Percentiles rank a stretch among this genome's conserved stretches.
phyloP scores from a whole-genome alignment of 2,113 vertebrate genomes.

The Phoxinus phoxinus region DNA sequence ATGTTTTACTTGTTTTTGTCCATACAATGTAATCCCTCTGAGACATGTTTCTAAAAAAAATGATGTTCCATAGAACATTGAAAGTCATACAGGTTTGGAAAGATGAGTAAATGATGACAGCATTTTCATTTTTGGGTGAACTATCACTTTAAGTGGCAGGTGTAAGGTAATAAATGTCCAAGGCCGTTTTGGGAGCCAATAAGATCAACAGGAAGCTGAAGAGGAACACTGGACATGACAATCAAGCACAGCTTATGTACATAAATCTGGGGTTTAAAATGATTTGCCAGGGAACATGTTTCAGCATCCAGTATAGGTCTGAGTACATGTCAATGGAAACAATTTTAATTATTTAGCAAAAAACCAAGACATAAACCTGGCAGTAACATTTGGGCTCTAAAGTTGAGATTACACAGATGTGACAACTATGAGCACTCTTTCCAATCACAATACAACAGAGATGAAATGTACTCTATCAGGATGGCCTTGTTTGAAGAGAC shows the following conservation, averaged over 20 bases:
- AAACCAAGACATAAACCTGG: slow-evolving; percentile 30
- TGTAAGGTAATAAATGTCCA: neutral
- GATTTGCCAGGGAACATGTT: neutral
- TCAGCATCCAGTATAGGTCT: slow-evolving; percentile 16
- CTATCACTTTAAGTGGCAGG: neutral
- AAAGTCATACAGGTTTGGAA: neutral
- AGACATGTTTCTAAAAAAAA: neutral
- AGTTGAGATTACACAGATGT: slow-evolving; percentile 6
- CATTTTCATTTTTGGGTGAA: neutral
- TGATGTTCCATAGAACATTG: neutral
- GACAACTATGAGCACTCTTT: slow-evolving; percentile 21
- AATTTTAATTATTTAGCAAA: slow-evolving; percentile 42
- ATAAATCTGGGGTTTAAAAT: neutral
- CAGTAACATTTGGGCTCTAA: neutral
- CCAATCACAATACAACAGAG: neutral
- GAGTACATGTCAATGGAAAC: slow-evolving; percentile 42
- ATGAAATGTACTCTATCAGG: slow-evolving; percentile 49
- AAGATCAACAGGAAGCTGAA: neutral
- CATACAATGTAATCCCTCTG: neutral
- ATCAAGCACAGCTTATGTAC: neutral
- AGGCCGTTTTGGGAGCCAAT: neutral
- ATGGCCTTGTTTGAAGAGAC: slow-evolving; percentile 74
- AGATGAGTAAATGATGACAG: neutral
- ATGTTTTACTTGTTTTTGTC: neutral
- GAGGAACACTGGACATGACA: neutral